Evolutionary conservation across 2,888 invertebrate species (phyloP), one percentile per base, ranked within the genome.

Genomic region (Pseudococcus viburni): DNA sequence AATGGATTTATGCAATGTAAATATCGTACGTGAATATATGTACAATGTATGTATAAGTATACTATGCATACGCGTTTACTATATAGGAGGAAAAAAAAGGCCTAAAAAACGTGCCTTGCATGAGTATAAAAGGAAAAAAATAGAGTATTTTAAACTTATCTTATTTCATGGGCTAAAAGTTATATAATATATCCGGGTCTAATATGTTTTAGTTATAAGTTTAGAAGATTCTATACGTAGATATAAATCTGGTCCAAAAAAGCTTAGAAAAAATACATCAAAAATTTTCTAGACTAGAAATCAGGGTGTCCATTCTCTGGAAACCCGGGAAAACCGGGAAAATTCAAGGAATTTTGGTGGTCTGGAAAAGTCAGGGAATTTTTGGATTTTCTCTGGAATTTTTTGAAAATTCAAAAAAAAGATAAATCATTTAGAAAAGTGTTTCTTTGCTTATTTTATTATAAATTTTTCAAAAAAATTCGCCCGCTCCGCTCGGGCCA

Each of bases 1-100:
- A 73, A 73, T 73, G 33, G 33, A 73, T 73, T 73, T 22, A 26
- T 73, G 68, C 59, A 59, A 19, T 59, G n/a, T 59, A 59, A 59
- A 59, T 59, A 59, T 59, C 9, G 4, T 19, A 59, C 55, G 12
- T 17, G 55, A 55, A 33, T 33, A 33, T 33, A 59, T 19, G n/a
- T 22, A 64, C 55, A 55, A 55, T 64, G 22, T 12, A 64, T 22
- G 15, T 64, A 22, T 64, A 64, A 19, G 22, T 64, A 64, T 64
- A 22, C 11, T 4, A 19, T 64, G 22, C 8, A 22, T 55, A n/a
- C 6, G 8, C 55, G 22, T 22, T 22, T 59, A 55, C 55, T 51
- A 51, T 59, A 59, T n/a, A 59, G 15, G n/a, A 59, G 11, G 9
- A 64, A 1, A 64, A 64, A 64, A 64, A 64, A n/a, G 15, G 6